A percentile compares a stretch with the other conserved stretches of the same genome.
These are phyloP conservation scores for Procambarus virginalis DNA, from an alignment of 1,140 invertebrate species.

Conservation along the genomic window DNA sequence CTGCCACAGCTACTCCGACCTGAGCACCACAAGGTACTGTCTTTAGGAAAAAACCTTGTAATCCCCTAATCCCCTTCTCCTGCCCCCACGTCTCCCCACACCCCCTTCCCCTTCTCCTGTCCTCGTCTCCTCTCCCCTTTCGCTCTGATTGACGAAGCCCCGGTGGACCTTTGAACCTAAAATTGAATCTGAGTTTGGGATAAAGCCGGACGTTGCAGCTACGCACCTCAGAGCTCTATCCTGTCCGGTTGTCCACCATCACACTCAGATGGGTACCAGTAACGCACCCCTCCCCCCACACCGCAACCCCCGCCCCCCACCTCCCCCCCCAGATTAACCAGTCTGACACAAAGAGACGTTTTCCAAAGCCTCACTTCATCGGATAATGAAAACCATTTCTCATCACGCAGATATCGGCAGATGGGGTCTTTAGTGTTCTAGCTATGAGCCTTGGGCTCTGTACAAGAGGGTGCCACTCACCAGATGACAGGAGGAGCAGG, in stretches of 20 bases:
- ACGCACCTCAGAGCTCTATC: too few species aligned
- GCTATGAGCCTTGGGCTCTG: background rate
- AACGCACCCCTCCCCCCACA: background rate
- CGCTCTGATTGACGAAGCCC: constrained; percentile 38
- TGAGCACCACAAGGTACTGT: too few species aligned
- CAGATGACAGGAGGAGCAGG: background rate
- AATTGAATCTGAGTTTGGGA: constrained; percentile 35
- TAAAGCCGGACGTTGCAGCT: background rate
- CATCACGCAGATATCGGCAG: constrained; percentile 10
- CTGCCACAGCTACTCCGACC: too few species aligned
- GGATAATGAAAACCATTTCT: constrained; percentile 26
- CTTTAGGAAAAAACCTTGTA: too few species aligned
- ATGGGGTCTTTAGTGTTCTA: constrained; percentile 21
- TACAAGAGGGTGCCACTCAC: background rate
- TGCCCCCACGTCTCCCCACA: too few species aligned
- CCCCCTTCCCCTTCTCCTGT: too few species aligned
- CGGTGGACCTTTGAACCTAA: constrained; percentile 33
- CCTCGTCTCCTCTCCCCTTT: background rate
- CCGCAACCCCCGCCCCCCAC: too few species aligned
- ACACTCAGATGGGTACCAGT: too few species aligned
- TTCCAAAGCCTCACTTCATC: background rate
- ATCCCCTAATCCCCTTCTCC: too few species aligned
- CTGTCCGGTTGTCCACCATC: too few species aligned
- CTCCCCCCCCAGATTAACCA: background rate
- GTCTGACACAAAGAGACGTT: background rate